These are phyloP conservation scores for Elegia similella DNA, from an alignment of 2,888 invertebrate genomes.

Conservation along the genomic window DNA sequence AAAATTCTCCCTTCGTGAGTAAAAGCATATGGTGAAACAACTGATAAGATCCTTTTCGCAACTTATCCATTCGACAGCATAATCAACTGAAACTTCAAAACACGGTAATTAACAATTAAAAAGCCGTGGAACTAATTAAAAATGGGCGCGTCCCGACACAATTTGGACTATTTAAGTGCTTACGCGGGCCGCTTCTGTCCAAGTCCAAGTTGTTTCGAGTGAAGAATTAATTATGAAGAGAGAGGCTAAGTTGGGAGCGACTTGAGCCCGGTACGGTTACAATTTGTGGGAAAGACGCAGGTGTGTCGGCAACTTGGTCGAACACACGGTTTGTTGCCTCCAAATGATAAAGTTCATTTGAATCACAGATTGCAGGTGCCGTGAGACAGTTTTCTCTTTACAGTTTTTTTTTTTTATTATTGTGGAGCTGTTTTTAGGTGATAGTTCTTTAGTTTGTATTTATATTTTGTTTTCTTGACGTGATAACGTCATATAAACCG, in stretches of 20 bases:
- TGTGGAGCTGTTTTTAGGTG: too few relatives aligned
- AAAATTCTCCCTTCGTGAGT: background rate
- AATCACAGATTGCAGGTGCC: conserved; percentile 73
- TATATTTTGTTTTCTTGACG: background rate
- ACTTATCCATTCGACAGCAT: conserved; percentile 34
- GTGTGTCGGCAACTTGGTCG: conserved; percentile 68
- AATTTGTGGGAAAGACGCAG: conserved; percentile 78
- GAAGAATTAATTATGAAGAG: conserved; percentile 81
- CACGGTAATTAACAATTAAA: conserved; percentile 72
- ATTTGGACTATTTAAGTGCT: conserved; percentile 79
- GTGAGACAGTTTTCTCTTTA: conserved; percentile 33
- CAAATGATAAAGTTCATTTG: conserved; percentile 77
- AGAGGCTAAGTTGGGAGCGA: conserved; percentile 62
- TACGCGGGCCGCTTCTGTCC: conserved; percentile 70
- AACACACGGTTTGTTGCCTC: conserved; percentile 76
- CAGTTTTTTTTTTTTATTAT: too few relatives aligned
- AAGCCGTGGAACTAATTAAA: conserved; percentile 75
- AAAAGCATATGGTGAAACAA: background rate
- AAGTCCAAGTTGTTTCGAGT: conserved; percentile 74
- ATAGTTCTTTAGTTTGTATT: background rate
- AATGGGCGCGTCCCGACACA: conserved; percentile 74
- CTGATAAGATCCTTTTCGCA: conserved; percentile 7
- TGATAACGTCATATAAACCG: too few relatives aligned
- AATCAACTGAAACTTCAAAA: conserved; percentile 60
- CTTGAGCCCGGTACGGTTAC: conserved; percentile 61